A percentile compares a stretch with the other conserved stretches of the same genome.
Evolutionary conservation across 2,113 vertebrate species (phyloP).

Genomic region (Hydrolagus affinis): DNA sequence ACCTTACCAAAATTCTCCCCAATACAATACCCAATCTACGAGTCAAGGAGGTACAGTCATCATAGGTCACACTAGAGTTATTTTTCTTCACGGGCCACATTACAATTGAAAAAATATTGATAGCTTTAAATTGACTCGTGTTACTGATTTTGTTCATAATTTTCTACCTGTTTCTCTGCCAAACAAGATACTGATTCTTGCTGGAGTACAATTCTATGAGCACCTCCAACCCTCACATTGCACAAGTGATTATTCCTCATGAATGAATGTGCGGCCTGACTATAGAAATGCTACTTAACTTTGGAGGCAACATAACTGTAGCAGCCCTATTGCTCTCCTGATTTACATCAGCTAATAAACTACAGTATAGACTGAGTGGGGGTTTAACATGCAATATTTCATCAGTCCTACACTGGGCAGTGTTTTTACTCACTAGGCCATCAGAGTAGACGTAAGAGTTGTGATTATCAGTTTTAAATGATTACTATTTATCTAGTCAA

Average conservation of each 20-base stretch:
- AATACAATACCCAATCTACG: too few relatives aligned
- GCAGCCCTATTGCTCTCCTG: neutral
- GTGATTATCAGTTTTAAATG: neutral
- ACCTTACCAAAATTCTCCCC: too few relatives aligned
- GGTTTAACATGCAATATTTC: neutral
- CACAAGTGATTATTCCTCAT: neutral
- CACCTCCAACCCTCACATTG: neutral
- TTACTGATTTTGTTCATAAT: neutral
- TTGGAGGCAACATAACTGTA: neutral
- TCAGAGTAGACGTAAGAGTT: neutral
- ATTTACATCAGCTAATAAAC: neutral
- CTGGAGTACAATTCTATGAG: neutral
- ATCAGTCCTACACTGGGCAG: neutral
- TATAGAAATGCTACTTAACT: neutral
- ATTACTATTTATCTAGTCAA: neutral
- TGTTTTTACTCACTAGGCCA: neutral
- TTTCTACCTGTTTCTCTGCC: neutral
- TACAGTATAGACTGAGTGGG: neutral
- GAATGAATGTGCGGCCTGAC: neutral
- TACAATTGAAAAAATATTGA: too few relatives aligned
- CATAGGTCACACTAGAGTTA: too few relatives aligned
- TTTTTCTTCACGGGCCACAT: too few relatives aligned
- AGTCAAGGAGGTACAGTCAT: too few relatives aligned
- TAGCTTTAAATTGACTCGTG: too few relatives aligned
- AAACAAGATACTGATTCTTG: neutral